These are phyloP conservation scores for Hedychridium roseum DNA, from an alignment of 2,888 invertebrate genomes.

Conservation along the genomic window DNA sequence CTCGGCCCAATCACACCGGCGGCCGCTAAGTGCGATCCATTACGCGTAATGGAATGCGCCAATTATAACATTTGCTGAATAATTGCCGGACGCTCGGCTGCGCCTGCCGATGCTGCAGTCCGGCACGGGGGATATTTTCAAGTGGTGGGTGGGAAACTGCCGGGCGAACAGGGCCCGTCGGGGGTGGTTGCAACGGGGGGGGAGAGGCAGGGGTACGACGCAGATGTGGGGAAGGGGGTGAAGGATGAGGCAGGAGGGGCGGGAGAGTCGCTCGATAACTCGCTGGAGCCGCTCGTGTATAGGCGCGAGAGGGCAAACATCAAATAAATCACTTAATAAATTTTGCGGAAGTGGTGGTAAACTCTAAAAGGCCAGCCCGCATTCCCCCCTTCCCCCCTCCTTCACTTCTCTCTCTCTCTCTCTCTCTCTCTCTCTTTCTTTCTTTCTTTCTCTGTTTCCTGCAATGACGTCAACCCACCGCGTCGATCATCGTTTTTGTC, in stretches of 20 bases:
- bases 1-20: slow-evolving; percentile 58
- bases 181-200: not conserved
- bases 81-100: slow-evolving; percentile 56
- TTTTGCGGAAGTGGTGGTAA: slow-evolving; percentile 46
- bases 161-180: slow-evolving; percentile 20
- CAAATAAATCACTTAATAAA: slow-evolving; percentile 58
- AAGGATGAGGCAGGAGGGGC: slow-evolving; percentile 9
- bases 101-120: slow-evolving; percentile 35
- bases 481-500: no score
- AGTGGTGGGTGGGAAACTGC: no score
- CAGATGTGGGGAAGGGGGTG: slow-evolving; percentile 14
- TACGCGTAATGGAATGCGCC: slow-evolving; percentile 63
- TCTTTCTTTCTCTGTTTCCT: not conserved
- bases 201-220: slow-evolving; percentile 12
- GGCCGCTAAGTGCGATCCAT: slow-evolving; percentile 62
- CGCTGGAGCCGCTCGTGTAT: slow-evolving; percentile 11
- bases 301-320: slow-evolving; percentile 46
- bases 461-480: not conserved
- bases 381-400: no score
- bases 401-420: slow-evolving; percentile 13
- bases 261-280: slow-evolving; percentile 37
- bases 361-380: slow-evolving; percentile 50
- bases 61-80: slow-evolving; percentile 63
- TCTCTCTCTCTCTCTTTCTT: not conserved
- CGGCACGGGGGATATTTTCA: slow-evolving; percentile 24